Evolutionary conservation across 2,797 vertebrate species (phyloP).

Genomic region (Ataeniobius toweri): DNA sequence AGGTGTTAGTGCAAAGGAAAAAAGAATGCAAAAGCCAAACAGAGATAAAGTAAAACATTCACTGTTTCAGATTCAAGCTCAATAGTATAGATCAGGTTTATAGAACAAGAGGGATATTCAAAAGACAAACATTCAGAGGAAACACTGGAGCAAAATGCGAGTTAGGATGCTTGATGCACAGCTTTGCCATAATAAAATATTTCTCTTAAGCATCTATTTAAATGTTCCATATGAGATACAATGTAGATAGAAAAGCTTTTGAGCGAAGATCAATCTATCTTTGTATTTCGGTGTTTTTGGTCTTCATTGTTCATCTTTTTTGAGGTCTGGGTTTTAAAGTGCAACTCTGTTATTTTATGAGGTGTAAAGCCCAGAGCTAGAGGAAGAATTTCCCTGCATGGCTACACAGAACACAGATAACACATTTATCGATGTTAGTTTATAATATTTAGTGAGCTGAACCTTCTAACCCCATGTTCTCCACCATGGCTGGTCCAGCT

Average conservation of each 20-base stretch:
- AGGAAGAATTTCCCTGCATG: slow-evolving; percentile 65
- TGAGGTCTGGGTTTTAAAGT: slow-evolving; percentile 61
- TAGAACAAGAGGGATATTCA: slow-evolving; percentile 26
- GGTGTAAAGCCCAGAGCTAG: slow-evolving; percentile 50
- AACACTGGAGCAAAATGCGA: slow-evolving; percentile 8
- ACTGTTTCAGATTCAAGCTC: background rate
- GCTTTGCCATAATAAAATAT: slow-evolving; percentile 19
- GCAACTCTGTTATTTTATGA: slow-evolving; percentile 71
- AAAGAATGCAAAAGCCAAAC: background rate
- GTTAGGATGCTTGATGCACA: slow-evolving; percentile 7
- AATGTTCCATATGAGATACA: slow-evolving; percentile 13
- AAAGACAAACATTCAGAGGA: slow-evolving; percentile 17
- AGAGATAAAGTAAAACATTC: background rate
- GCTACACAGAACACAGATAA: slow-evolving; percentile 72
- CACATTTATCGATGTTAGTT: slow-evolving; percentile 69
- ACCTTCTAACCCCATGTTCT: slow-evolving; percentile 64
- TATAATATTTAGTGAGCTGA: slow-evolving; percentile 64
- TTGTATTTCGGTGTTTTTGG: slow-evolving; percentile 28
- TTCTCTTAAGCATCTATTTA: slow-evolving; percentile 17
- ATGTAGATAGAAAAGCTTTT: slow-evolving; percentile 26
- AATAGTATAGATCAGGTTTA: slow-evolving; percentile 15
- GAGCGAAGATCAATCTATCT: slow-evolving; percentile 33
- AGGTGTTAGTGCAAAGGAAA: background rate
- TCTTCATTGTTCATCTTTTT: slow-evolving; percentile 43
- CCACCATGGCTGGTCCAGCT: slow-evolving; percentile 67